Evolutionary conservation across 2,888 invertebrate genomes (phyloP).

Genomic region (Scaptomyza flava): DNA sequence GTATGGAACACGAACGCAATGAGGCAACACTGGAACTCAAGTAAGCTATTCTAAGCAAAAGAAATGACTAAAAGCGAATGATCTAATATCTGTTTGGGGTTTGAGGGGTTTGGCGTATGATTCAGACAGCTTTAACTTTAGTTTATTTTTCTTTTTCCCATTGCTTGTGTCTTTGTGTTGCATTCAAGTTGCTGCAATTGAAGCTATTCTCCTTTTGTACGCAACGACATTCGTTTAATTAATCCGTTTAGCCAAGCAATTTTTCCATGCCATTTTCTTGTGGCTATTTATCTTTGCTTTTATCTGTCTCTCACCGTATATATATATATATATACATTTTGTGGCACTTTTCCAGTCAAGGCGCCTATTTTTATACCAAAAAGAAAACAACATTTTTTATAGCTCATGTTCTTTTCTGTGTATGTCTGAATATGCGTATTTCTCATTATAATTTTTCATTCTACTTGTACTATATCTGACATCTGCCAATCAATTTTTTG

Average conservation of each 20-base stretch:
- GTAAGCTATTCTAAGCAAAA: constrained; percentile 37
- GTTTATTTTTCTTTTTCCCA: constrained; percentile 35
- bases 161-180: constrained; percentile 18
- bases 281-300: constrained; percentile 53
- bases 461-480: constrained; percentile 10
- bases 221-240: constrained; percentile 44
- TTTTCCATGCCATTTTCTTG: constrained; percentile 35
- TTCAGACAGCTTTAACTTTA: constrained; percentile 5
- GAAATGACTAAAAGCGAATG: constrained; percentile 15
- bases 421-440: constrained; percentile 15
- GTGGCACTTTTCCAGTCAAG: constrained; percentile 41
- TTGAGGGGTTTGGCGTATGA: neutral
- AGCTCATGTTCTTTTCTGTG: constrained; percentile 5
- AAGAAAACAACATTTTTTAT: constrained; percentile 21
- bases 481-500: constrained; percentile 33
- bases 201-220: constrained; percentile 38
- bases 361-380: constrained; percentile 23
- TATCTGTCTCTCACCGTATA: neutral
- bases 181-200: constrained; percentile 33
- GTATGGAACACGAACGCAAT: constrained; percentile 38
- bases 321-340: neutral
- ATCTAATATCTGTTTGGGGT: constrained; percentile 30
- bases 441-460: constrained; percentile 17
- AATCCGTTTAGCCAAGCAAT: constrained; percentile 34
- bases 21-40: constrained; percentile 61